These are phyloP conservation scores for Penaeus japonicus DNA, from an alignment of 1,140 invertebrate genomes.

Conservation along the genomic window DNA sequence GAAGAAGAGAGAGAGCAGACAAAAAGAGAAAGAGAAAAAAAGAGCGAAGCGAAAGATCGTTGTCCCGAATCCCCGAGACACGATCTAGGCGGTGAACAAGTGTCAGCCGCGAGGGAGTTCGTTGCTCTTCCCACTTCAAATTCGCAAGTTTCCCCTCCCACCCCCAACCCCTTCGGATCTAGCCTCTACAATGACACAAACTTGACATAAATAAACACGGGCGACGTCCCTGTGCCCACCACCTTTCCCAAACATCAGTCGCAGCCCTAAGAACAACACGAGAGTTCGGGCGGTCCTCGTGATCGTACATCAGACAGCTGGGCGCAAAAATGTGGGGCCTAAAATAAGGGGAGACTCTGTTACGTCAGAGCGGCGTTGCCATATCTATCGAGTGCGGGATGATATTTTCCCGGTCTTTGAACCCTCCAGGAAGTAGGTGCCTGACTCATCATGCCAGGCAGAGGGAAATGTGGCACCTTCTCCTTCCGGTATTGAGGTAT, in stretches of 20 bases:
- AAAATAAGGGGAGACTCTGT: conserved; percentile 6
- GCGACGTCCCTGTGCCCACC: background rate
- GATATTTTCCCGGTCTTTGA: conserved; percentile 43
- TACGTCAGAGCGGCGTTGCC: conserved; percentile 35
- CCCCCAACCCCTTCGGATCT: background rate
- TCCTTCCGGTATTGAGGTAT: no score
- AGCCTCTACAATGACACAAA: no score
- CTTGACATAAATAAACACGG: no score
- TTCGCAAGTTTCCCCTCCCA: background rate
- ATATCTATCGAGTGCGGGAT: background rate
- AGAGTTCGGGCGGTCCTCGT: no score
- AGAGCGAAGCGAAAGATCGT: background rate
- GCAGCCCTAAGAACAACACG: background rate
- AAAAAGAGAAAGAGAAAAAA: background rate
- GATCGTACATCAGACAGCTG: conserved; percentile 35
- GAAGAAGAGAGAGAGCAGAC: background rate
- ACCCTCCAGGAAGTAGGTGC: conserved; percentile 40
- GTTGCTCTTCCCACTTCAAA: background rate
- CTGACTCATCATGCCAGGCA: background rate
- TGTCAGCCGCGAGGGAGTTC: background rate
- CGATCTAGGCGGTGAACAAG: background rate
- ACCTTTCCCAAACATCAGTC: background rate
- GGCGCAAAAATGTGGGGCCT: background rate
- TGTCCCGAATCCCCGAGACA: conserved; percentile 20
- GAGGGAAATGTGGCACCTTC: background rate